These are phyloP conservation scores for Aphaenogaster rudis DNA, from an alignment of 1,140 invertebrate species.

Conservation along the genomic window DNA sequence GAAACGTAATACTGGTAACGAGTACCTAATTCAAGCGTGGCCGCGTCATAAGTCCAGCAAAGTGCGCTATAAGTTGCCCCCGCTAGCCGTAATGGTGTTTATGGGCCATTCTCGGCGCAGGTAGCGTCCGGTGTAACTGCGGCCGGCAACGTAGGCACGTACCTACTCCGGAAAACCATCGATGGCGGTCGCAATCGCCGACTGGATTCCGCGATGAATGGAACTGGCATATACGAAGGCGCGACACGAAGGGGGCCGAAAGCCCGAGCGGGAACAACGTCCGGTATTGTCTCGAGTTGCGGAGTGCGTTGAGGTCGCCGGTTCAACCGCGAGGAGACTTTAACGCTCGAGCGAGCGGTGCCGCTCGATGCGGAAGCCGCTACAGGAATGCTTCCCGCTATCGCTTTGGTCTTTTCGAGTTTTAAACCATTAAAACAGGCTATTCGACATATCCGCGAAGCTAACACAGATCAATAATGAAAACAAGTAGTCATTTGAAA, in stretches of 20 bases:
- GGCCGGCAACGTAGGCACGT: constrained; percentile 28
- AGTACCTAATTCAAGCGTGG: constrained; percentile 84
- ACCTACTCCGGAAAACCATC: constrained; percentile 77
- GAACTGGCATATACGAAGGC: constrained; percentile 65
- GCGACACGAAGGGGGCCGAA: neutral
- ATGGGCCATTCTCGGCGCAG: constrained; percentile 82
- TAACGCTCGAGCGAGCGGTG: constrained; percentile 49
- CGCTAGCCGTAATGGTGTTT: constrained; percentile 84
- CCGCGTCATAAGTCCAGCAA: constrained; percentile 84
- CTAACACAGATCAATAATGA: neutral
- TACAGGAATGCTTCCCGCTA: constrained; percentile 4
- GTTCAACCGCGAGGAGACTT: constrained; percentile 67
- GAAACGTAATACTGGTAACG: constrained; percentile 84
- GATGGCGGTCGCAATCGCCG: constrained; percentile 59
- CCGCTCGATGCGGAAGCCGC: constrained; percentile 46
- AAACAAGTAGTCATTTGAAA: neutral
- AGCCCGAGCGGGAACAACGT: constrained; percentile 33
- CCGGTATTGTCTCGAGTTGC: constrained; percentile 66
- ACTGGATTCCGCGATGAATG: constrained; percentile 79
- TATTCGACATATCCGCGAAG: neutral
- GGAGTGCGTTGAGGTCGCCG: constrained; percentile 52
- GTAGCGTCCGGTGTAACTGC: constrained; percentile 68
- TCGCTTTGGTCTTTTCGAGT: constrained; percentile 41
- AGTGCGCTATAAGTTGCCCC: constrained; percentile 83
- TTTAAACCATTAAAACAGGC: neutral